Evolutionary conservation across 35 echinoderm and acorn worm species (phyloP), one percentile per base, ranked within the genome.

Genomic region (Apostichopus californicus): DNA sequence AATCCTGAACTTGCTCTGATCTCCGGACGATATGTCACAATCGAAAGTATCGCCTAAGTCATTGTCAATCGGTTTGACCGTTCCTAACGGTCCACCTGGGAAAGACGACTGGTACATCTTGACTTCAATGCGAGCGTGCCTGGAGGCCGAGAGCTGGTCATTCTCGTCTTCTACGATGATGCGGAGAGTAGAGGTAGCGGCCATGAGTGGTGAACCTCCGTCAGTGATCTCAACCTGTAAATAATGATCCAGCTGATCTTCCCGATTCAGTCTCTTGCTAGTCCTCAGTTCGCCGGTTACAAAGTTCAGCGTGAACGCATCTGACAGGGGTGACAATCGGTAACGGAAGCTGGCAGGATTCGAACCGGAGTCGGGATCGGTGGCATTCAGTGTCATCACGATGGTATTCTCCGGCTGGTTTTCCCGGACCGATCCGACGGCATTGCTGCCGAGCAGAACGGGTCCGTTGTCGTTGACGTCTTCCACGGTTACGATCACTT

Each of bases 401-500:
- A 77, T 21, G 26, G 91, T 91, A 20, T 94, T 92, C 21, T 82
- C 15, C 15, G 93, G 56, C 90, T 95, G 80, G 92, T 99, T 99
- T 90, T 99, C 97, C 57, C 78, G 66, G 5, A 99, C 93, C 23
- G 57, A 89, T 13, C 97, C 95, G 7, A 91, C 66, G 52, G 95
- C 93, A 56, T 92, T 90, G 56, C 90, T 93, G 0, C 90, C 90
- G 14, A 85, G 63, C 23, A 98, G 95, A 22, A 95, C 71, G 1
- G 97, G 97, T 5, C 97, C 97, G 86, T 99, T 99, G 65, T 99
- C 97, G 83, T 99, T 99, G 25, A 99, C 92, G 90, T 99, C 97
- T 60, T 92, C 90, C 54, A 99, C 57, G n/a, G 18, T 54, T 13
- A 99, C 80, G 23, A 88, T 77, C 0, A 99, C 95, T 79, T 91